Evolutionary conservation across 64 coral and sea anemone genomes (phyloP).

Genomic region (Pachyseris speciosa): DNA sequence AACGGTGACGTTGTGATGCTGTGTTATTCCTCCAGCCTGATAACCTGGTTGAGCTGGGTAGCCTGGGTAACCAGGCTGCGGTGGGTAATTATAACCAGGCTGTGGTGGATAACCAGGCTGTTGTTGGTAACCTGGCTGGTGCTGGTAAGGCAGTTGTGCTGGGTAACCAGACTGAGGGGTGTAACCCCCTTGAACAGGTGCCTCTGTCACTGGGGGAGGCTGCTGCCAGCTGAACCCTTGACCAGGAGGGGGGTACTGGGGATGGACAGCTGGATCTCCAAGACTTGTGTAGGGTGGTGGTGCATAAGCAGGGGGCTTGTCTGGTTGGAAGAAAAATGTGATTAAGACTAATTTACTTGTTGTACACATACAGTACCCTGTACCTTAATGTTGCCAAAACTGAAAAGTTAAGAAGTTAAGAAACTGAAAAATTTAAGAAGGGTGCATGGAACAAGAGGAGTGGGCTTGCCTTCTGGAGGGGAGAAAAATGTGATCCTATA

Average conservation of each 20-base stretch:
- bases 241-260: slow-evolving; percentile 25
- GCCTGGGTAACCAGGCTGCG: not conserved
- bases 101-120: not conserved
- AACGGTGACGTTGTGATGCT: slow-evolving; percentile 18
- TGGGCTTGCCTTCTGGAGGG: too few species aligned
- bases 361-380: too few species aligned
- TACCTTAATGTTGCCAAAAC: too few species aligned
- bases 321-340: not conserved
- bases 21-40: not conserved
- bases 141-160: not conserved
- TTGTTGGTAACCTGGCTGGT: not conserved
- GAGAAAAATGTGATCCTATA: too few species aligned
- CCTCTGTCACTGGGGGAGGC: not conserved
- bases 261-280: not conserved
- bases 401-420: too few species aligned
- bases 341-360: not conserved
- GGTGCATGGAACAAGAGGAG: too few species aligned
- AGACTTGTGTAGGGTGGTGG: not conserved
- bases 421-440: too few species aligned
- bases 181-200: not conserved
- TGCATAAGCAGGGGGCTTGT: not conserved
- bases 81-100: not conserved
- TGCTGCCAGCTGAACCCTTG: not conserved
- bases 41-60: not conserved
- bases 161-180: slow-evolving; percentile 24